phyloP scores from a whole-genome alignment of 2,113 vertebrate genomes.

The Fulica atra region DNA sequence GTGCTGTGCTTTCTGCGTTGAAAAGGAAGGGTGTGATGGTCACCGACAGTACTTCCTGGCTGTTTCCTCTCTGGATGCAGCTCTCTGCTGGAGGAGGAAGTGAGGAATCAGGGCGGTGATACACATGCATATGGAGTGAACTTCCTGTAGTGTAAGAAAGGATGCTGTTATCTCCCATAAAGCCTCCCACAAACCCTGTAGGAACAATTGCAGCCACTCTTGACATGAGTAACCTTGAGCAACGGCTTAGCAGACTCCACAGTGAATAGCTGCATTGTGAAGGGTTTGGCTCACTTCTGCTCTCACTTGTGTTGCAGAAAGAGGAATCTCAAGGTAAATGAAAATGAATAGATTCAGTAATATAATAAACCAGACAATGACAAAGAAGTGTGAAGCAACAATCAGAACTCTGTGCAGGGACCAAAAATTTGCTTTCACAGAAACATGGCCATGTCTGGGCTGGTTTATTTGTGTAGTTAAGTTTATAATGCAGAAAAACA shows the following conservation, averaged over 20 bases:
- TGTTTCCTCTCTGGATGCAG: not conserved
- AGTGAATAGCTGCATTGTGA: not conserved
- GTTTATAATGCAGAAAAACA: not conserved
- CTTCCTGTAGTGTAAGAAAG: not conserved
- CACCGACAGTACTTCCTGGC: not conserved
- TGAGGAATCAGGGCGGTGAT: accelerated
- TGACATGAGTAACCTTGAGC: not conserved
- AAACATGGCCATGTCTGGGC: not conserved
- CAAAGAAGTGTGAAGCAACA: not conserved
- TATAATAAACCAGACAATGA: not conserved
- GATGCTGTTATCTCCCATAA: not conserved
- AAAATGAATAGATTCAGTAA: not conserved
- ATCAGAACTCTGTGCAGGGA: not conserved
- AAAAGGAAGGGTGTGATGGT: not conserved
- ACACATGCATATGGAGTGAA: accelerated
- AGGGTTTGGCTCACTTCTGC: not conserved
- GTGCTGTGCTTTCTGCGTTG: not conserved
- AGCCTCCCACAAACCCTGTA: not conserved
- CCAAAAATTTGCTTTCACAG: not conserved
- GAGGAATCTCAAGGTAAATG: not conserved
- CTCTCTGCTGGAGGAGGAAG: not conserved
- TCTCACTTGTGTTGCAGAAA: not conserved
- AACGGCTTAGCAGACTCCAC: not conserved
- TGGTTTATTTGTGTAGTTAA: not conserved
- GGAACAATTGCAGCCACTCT: not conserved